Base-by-base conservation (phyloP, 2,888 invertebrate species). In the Drosophila koepferae region DNA sequence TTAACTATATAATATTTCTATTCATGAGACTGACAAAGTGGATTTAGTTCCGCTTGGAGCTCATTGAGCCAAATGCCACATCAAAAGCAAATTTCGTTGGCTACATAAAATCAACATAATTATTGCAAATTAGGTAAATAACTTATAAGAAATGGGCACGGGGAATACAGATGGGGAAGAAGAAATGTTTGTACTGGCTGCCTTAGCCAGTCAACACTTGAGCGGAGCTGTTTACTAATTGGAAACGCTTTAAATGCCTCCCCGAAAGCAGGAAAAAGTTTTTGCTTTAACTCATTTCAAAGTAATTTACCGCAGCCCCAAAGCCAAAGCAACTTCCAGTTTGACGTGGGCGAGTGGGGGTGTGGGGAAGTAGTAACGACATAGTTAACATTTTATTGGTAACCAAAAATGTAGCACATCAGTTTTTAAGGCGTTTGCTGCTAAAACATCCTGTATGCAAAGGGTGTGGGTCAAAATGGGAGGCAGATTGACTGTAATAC, bases 321-420 rank as follows among this genome's bases (percentile, higher is more conserved):
- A 46, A 68, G 79, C 48, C 62, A 65, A 59, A 48, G 48, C 46
- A 56, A 58, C 58, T 69, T 49, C 40, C 10, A 16, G 55, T 18
- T 41, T 14, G 55, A 23, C 23, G n/a, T 20, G 1, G 12, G 18
- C 10, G 3, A 14, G 43, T 12, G 43, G 18, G 58, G 63, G 34
- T 41, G 7, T 7, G 18, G 16, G 18, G 66, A 3, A 46, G 8
- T 46, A 16, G 46, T 16, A 8, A 48, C 55, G 44, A 71, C 77
- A 80, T 63, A 66, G 86, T 82, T 80, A 73, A 68, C 88, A 85
- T 89, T 85, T 86, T 89, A 85, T 89, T 89, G 86, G 83, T 74
- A 88, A 89, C 85, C 85, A 89, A 74, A 85, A 89, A 85, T 89
- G 80, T 85, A 69, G 77, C 90, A 85, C 84, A 85, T 87, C 80